Conservation (phyloP, 2,797 vertebrate species). For the Enteromius fasciolatus region DNA sequence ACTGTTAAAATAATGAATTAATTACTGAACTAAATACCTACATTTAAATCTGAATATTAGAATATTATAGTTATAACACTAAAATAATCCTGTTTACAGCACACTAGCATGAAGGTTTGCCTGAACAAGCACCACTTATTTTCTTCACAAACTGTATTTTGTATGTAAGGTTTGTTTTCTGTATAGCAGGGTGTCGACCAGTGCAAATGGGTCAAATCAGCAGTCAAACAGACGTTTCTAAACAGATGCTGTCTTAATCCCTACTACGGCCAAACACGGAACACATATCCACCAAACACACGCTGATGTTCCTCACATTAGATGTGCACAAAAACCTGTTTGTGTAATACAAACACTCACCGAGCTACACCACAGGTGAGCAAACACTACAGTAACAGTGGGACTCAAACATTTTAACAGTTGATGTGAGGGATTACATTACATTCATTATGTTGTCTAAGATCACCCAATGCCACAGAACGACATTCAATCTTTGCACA, state of each 20-base stretch:
- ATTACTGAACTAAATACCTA: background rate
- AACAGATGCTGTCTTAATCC: conserved; percentile 63
- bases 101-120: background rate
- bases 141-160: background rate
- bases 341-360: background rate
- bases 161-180: background rate
- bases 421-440: conserved; percentile 5
- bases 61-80: no score
- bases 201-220: conserved; percentile 55
- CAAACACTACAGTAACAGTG: background rate
- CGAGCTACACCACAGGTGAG: background rate
- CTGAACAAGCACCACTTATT: background rate
- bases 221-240: conserved; percentile 59
- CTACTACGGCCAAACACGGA: conserved; percentile 8
- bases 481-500: background rate
- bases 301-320: background rate
- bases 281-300: conserved; percentile 6
- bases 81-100: background rate
- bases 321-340: background rate
- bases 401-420: conserved; percentile 9
- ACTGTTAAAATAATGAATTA: background rate
- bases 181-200: conserved; percentile 31
- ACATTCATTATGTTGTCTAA: background rate
- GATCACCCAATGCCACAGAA: conserved; percentile 14
- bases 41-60: no score